Base-by-base conservation (phyloP, 2,888 invertebrate genomes). In the Rapana venosa region DNA sequence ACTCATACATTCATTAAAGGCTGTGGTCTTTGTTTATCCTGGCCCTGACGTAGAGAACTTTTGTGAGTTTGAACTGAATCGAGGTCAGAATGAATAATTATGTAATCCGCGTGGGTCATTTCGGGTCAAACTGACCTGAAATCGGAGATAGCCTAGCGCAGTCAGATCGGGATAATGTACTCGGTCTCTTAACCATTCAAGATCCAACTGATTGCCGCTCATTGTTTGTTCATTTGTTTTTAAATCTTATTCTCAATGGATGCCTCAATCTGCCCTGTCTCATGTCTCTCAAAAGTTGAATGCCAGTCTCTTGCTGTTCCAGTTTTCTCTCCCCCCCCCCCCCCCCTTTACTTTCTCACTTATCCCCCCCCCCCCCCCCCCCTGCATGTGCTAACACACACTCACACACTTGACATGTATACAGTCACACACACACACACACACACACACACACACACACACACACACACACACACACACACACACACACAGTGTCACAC, bases 121-220 rank as follows among this genome's bases (percentile, higher is more conserved):
- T 74, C 74, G n/a, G 74, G 74, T 74, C 74, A 74, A 74, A 74
- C n/a, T n/a, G 74, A 74, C 74, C 74, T n/a, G n/a, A 74, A 74
- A 74, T 74, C 26, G 26, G 74, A 70, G 26, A n/a, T n/a, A n/a
- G 47, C 47, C 2, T 5, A 47, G 47, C 47, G 47, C 47, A 47
- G 47, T 47, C 8, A 5, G 47, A 47, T 47, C 47, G 47, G 47
- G 47, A 47, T 8, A 47, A 2, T 47, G 47, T 47, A 47, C 47
- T 47, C 47, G 8, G 47, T 2, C 47, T 47, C 47, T 5, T 47
- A 47, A 47, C 2, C 47, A 47, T 47, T 47, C 47, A 47, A 47
- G 8, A 8, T 8, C 47, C 47, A n/a, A 47, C 47, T 47, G 47
- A 47, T 47, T 47, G 47, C 47, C 47, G 2, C 47, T 5, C 47